Conservation (phyloP, 2,113 vertebrate species). For the Dasyurus viverrinus region DNA sequence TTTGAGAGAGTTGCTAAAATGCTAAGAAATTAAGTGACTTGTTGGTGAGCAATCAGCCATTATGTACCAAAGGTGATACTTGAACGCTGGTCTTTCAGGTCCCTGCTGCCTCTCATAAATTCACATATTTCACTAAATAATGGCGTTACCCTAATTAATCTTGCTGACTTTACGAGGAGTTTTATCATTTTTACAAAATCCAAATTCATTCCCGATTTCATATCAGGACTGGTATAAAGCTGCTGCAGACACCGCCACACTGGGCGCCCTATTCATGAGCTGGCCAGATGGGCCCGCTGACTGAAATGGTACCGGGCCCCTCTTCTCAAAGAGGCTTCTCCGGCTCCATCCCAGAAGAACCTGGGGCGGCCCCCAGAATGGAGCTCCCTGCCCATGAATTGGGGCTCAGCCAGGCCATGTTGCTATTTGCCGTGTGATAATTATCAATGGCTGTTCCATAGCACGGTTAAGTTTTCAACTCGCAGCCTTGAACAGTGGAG, state of each 20-base stretch:
- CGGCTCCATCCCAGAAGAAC: background rate
- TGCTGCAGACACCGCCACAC: background rate
- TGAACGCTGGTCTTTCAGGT: background rate
- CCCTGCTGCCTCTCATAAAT: background rate
- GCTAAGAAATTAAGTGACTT: background rate
- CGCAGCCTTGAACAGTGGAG: background rate
- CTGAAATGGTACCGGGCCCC: background rate
- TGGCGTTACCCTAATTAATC: background rate
- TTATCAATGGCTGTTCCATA: background rate
- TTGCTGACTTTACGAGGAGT: background rate
- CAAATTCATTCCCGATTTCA: background rate
- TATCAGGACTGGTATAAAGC: background rate
- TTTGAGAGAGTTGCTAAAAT: background rate
- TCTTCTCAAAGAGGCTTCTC: background rate
- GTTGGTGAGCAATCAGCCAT: rapidly evolving
- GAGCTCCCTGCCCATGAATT: background rate
- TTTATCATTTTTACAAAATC: background rate
- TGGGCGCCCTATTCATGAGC: background rate
- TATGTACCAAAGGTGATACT: background rate
- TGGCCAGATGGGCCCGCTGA: background rate
- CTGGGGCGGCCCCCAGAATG: background rate
- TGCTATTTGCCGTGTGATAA: background rate
- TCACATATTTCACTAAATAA: background rate
- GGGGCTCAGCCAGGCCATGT: background rate
- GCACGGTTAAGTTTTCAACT: background rate